A percentile compares a stretch with the other conserved stretches of the same genome.
These are phyloP conservation scores for Protodeltote pygarga DNA, from an alignment of 2,888 invertebrate genomes.

Conservation along the genomic window DNA sequence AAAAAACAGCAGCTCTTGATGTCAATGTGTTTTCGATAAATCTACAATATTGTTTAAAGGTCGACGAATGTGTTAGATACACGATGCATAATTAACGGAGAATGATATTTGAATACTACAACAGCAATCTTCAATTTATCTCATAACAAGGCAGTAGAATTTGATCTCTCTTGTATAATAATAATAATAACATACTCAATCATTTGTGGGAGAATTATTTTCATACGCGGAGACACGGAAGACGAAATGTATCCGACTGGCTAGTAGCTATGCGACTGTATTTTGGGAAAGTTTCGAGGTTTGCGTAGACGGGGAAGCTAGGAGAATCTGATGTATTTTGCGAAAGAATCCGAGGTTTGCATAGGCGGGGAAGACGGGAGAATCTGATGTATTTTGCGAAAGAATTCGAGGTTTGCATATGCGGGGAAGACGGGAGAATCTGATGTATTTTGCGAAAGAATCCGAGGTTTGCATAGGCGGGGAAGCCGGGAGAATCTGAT, in stretches of 20 bases:
- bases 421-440: no score
- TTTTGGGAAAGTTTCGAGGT: no score
- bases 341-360: no score
- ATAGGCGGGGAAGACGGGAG: no score
- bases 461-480: no score
- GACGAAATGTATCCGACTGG: constrained; percentile 4
- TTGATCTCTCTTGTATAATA: constrained; percentile 51
- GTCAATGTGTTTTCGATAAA: constrained; percentile 4
- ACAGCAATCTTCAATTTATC: constrained; percentile 53
- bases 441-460: no score
- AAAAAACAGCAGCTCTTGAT: constrained; percentile 5
- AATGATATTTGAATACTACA: constrained; percentile 49
- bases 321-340: no score
- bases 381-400: no score
- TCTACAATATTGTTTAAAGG: constrained; percentile 9
- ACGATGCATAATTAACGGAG: constrained; percentile 20
- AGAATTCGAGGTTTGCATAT: no score
- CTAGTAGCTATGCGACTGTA: no score
- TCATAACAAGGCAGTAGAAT: constrained; percentile 61
- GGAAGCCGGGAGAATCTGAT: no score
- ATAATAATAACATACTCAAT: constrained; percentile 46
- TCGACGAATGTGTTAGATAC: constrained; percentile 30
- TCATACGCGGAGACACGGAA: constrained; percentile 11
- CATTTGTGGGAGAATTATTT: constrained; percentile 43
- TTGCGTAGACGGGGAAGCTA: no score